Percentiles rank a stretch among this genome's conserved stretches.
Evolutionary conservation across 1,140 invertebrate genomes (phyloP).

Genomic region (Oryzaephilus surinamensis): DNA sequence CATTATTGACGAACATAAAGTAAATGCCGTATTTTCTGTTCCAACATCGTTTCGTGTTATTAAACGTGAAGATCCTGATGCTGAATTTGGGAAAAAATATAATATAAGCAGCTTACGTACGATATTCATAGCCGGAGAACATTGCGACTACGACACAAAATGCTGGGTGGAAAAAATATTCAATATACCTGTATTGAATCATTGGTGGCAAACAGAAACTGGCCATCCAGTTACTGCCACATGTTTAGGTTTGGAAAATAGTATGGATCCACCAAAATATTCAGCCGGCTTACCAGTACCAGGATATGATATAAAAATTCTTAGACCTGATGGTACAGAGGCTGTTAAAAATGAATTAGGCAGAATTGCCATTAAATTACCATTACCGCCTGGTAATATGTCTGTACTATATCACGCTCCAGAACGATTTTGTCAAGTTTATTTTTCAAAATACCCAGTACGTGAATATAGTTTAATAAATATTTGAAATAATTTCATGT

Average conservation of each 20-base stretch:
- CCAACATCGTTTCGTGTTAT: constrained; percentile 83
- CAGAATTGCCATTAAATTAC: constrained; percentile 72
- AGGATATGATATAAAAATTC: constrained; percentile 68
- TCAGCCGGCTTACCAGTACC: constrained; percentile 66
- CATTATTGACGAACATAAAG: constrained; percentile 76
- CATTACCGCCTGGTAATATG: constrained; percentile 78
- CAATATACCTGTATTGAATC: constrained; percentile 76
- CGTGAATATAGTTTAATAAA: constrained; percentile 25
- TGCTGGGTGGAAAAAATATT: constrained; percentile 73
- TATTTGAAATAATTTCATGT: constrained; percentile 1
- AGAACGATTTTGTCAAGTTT: constrained; percentile 69
- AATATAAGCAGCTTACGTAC: constrained; percentile 60
- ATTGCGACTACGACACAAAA: constrained; percentile 86
- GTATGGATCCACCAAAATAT: constrained; percentile 49
- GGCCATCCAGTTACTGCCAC: constrained; percentile 80
- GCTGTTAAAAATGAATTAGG: constrained; percentile 63
- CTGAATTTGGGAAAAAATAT: constrained; percentile 54
- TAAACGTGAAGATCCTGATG: constrained; percentile 61
- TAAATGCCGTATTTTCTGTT: constrained; percentile 77
- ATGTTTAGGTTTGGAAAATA: constrained; percentile 65
- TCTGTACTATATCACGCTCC: constrained; percentile 72
- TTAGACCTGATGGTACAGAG: constrained; percentile 58
- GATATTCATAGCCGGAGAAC: constrained; percentile 86
- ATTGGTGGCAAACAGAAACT: constrained; percentile 96
- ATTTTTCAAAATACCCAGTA: constrained; percentile 73